These are phyloP conservation scores for Drosophila sp. DNA, from an alignment of 1,140 invertebrate species.

Conservation along the genomic window DNA sequence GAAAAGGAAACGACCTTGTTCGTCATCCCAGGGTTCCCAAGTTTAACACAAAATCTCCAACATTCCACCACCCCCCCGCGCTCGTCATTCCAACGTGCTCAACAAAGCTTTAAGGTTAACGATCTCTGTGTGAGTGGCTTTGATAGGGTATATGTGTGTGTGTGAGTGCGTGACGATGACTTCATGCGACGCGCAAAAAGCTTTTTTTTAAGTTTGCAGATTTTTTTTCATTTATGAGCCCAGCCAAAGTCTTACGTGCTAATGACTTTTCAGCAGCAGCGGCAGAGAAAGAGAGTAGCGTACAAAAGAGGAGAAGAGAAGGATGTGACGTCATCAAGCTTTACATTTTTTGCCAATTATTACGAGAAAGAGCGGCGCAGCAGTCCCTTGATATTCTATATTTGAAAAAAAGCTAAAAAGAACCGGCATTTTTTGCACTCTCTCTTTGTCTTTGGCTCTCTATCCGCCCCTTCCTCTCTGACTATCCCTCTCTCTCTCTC, in stretches of 20 bases:
- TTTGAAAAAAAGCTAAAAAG: constrained; percentile 73
- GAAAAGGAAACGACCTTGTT: constrained; percentile 76
- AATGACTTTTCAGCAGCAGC: constrained; percentile 58
- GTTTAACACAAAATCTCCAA: constrained; percentile 1
- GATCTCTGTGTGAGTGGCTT: constrained; percentile 62
- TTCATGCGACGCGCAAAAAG: constrained; percentile 59
- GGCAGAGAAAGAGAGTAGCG: not conserved
- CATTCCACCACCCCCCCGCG: not conserved
- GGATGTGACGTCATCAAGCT: constrained; percentile 73
- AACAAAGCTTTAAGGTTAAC: constrained; percentile 80
- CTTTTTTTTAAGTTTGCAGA: constrained; percentile 34
- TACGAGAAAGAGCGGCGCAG: constrained; percentile 16
- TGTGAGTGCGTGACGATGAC: constrained; percentile 59
- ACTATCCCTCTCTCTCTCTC: constrained; percentile 43
- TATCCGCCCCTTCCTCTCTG: constrained; percentile 22
- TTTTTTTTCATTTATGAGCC: constrained; percentile 26
- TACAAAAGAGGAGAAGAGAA: constrained; percentile 34
- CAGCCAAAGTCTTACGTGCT: constrained; percentile 48
- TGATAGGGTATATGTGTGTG: constrained; percentile 6
- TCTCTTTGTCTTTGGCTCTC: constrained; percentile 25
- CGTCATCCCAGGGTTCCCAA: constrained; percentile 36
- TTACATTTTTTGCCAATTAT: constrained; percentile 51
- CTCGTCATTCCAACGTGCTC: not conserved
- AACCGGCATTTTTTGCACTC: constrained; percentile 73
- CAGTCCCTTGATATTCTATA: constrained; percentile 81